Percentiles rank a stretch among this genome's conserved stretches.
Evolutionary conservation across 2,888 invertebrate genomes (phyloP).

Genomic region (Ochlodes sylvanus): DNA sequence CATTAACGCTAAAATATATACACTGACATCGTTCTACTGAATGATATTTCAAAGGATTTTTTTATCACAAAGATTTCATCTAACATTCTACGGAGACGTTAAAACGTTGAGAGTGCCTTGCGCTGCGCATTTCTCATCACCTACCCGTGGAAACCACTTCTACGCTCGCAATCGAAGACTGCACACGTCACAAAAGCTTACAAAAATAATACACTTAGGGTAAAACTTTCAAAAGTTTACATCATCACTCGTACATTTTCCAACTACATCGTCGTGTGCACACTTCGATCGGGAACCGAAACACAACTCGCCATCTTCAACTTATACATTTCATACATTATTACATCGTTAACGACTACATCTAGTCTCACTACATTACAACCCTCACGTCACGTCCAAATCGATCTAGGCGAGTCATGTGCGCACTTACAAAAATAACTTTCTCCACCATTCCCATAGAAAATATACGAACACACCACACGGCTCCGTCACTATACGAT

Average conservation of each 20-base stretch:
- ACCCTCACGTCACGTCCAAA: background rate
- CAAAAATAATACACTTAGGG: constrained; percentile 31
- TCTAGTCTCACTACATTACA: constrained; percentile 1
- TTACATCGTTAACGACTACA: background rate
- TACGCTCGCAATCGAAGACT: constrained; percentile 6
- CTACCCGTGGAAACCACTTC: background rate
- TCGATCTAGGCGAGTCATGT: background rate
- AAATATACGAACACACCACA: constrained; percentile 1
- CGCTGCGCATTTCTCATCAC: constrained; percentile 43
- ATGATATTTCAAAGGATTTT: constrained; percentile 69
- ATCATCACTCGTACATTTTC: constrained; percentile 13
- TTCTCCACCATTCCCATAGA: background rate
- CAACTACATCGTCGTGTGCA: constrained; percentile 16
- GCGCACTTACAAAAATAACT: constrained; percentile 27
- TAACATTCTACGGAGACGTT: constrained; percentile 70
- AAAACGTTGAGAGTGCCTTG: constrained; percentile 52
- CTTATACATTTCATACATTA: background rate
- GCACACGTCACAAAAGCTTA: constrained; percentile 28
- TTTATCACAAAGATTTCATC: constrained; percentile 78
- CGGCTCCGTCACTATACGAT: background rate
- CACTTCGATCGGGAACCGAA: background rate
- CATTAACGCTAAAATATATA: constrained; percentile 68
- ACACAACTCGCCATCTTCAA: background rate
- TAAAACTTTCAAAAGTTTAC: constrained; percentile 17
- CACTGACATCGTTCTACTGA: constrained; percentile 66